Evolutionary conservation across 2,797 vertebrate genomes (phyloP).

Genomic region (Xyrichtys novacula): DNA sequence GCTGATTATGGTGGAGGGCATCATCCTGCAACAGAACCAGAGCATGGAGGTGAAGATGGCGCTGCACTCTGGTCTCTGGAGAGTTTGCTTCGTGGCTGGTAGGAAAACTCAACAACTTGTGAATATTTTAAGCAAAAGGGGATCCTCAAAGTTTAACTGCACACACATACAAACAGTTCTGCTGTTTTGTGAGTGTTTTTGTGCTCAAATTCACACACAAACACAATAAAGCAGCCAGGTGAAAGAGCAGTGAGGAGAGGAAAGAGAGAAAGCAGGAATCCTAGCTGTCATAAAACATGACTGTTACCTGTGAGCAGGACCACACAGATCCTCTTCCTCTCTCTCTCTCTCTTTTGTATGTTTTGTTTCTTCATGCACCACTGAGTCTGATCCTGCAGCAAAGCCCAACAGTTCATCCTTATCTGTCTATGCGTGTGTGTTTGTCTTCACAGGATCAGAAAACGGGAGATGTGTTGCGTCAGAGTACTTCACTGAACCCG

Average conservation of each 20-base stretch:
- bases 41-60: conserved; percentile 95
- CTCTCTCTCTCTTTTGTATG: conserved; percentile 19
- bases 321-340: conserved; percentile 25
- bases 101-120: conserved; percentile 27
- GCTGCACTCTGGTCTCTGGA: conserved; percentile 94
- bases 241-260: conserved; percentile 23
- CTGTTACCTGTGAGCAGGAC: conserved; percentile 55
- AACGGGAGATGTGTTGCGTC: conserved; percentile 91
- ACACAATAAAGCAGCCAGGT: neutral
- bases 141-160: neutral
- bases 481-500: conserved; percentile 94
- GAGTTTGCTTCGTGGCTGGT: conserved; percentile 96
- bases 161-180: conserved; percentile 5
- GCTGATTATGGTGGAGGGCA: conserved; percentile 96
- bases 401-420: conserved; percentile 25
- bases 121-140: neutral
- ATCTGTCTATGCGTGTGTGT: conserved; percentile 14
- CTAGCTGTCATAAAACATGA: conserved; percentile 66
- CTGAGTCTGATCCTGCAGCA: conserved; percentile 41
- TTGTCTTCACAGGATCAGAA: conserved; percentile 78
- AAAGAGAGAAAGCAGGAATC: conserved; percentile 28
- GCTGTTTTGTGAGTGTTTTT: conserved; percentile 7
- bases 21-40: conserved; percentile 94
- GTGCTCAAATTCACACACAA: conserved; percentile 33
- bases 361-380: conserved; percentile 48